Evolutionary conservation across 2,888 invertebrate genomes (phyloP).

Genomic region (Petrolisthes manimaculis): DNA sequence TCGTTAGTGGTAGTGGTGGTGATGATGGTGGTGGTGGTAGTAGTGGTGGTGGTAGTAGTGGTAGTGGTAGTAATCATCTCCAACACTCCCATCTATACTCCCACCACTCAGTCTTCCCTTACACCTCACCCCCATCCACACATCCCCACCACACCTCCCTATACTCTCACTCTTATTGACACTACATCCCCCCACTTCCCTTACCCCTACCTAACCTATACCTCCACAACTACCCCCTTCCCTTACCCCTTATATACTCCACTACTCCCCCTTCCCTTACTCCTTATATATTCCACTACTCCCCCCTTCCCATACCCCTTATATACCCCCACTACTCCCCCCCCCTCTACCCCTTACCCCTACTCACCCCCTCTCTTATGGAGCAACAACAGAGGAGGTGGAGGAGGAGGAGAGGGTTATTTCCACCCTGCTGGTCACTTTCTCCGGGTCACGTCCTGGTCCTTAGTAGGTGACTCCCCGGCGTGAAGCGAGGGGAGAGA

Average conservation of each 20-base stretch:
- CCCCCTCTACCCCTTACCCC: background rate
- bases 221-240: background rate
- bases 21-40: no score
- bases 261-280: background rate
- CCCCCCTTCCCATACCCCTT: background rate
- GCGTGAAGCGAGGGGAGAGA: background rate
- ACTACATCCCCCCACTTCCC: background rate
- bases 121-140: no score
- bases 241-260: background rate
- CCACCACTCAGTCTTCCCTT: no score
- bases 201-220: background rate
- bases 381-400: background rate
- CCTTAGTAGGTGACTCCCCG: background rate
- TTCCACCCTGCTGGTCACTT: conserved; percentile 15
- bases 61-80: no score
- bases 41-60: no score
- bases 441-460: conserved; percentile 10
- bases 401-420: background rate
- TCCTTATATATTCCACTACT: background rate
- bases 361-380: background rate
- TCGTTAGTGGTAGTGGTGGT: no score
- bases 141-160: no score
- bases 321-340: background rate
- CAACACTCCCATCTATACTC: no score
- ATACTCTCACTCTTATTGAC: no score